phyloP scores from a whole-genome alignment of 2,113 vertebrate species.

The Galeopterus variegatus region DNA sequence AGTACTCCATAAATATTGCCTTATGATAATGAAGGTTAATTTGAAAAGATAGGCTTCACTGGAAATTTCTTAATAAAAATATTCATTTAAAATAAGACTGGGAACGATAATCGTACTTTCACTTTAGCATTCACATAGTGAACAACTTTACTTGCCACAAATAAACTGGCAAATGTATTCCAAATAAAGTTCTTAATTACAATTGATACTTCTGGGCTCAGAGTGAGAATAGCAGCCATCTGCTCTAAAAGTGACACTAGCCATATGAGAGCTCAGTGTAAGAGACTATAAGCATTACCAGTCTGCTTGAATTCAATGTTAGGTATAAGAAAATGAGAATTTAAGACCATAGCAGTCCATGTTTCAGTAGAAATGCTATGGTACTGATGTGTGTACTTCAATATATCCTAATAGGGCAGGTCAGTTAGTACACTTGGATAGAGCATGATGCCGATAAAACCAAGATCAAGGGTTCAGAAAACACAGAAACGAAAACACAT shows the following conservation, averaged over 20 bases:
- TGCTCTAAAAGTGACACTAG: slow-evolving; percentile 71
- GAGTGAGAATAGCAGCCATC: slow-evolving; percentile 39
- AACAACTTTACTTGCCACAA: slow-evolving; percentile 44
- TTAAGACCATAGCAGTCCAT: not conserved
- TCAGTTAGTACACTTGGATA: no score
- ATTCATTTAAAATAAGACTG: slow-evolving; percentile 57
- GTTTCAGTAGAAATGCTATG: not conserved
- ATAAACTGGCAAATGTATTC: slow-evolving; percentile 70
- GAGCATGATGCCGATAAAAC: no score
- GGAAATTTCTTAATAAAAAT: slow-evolving; percentile 45
- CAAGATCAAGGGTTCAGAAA: no score
- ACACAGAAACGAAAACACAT: no score
- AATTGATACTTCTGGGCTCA: slow-evolving; percentile 65
- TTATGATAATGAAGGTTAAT: not conserved
- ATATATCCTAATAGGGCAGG: not conserved
- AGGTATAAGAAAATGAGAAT: slow-evolving; percentile 33
- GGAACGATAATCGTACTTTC: slow-evolving; percentile 19
- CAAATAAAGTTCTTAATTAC: slow-evolving; percentile 79
- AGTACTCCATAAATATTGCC: not conserved
- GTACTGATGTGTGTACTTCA: not conserved
- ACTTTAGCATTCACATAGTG: slow-evolving; percentile 40
- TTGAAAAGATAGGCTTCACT: not conserved
- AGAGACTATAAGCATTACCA: slow-evolving; percentile 43
- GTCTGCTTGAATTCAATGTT: slow-evolving; percentile 42
- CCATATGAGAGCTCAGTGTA: not conserved